Base-by-base conservation (phyloP, 2,888 invertebrate genomes). In the Lepetodrilus schrolli region DNA sequence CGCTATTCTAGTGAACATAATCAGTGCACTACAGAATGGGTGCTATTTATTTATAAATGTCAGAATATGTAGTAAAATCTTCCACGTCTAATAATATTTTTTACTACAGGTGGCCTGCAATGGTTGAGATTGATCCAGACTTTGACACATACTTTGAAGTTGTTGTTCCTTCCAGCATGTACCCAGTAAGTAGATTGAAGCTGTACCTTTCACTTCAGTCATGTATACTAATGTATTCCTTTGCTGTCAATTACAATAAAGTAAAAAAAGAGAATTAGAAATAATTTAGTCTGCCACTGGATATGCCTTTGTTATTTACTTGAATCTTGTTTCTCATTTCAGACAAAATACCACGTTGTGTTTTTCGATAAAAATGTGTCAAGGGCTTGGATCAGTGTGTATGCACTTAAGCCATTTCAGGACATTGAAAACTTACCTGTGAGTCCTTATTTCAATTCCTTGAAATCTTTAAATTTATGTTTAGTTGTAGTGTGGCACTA, bases 111-210 rank as follows among this genome's bases (percentile, higher is more conserved):
- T 94, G 94, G 94, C 94, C 94, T 1, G 94, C 93, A 1, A 93
- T 95, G 92, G 92, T 94, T 0, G 94, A 94, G 78, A 93, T 94
- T 84, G 93, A 93, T 82, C 94, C 94, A 0, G 93, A 94, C 78
- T 90, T 91, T 0, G 93, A 93, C 77, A 92, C 92, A 75, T 94
- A 91, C 86, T 86, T 82, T 79, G 78, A 82, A 69, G 30, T 83
- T 13, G 73, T 74, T 5, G 49, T 75, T 17, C 70, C 77, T 38
- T 66, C 83, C 30, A 78, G 79, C 58, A 85, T 85, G 84, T 70
- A 77, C 5, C 86, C 86, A 51, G 84, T 86, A 79, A 76, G 82
- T 79, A 37, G 38, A 8, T 13, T 37, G 38, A 37, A 13, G 13
- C 7, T 8, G 7, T 37, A 37, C 2, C 17, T 43, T 13, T 43